Conservation (phyloP, 2,888 invertebrate genomes). For the Limnephilus auricula region DNA sequence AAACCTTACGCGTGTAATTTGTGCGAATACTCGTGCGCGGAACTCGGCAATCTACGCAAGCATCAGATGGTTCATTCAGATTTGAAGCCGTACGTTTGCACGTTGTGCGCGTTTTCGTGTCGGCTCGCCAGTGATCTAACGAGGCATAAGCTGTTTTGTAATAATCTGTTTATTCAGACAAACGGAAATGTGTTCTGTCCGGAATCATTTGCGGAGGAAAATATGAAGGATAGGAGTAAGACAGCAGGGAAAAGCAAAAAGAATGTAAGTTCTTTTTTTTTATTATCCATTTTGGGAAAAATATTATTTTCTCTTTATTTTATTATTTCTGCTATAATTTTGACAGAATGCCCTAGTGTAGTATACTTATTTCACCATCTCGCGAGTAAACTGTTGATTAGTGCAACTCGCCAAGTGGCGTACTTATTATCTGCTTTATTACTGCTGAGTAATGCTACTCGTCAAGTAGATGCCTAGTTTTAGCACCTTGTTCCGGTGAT, state of each 20-base stretch:
- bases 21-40: conserved; percentile 19
- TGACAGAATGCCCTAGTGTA: no score
- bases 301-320: no score
- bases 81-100: conserved; percentile 36
- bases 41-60: conserved; percentile 32
- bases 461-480: no score
- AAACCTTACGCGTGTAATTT: not conserved
- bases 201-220: not conserved
- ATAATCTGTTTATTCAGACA: conserved; percentile 2
- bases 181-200: not conserved
- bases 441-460: no score
- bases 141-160: conserved; percentile 34
- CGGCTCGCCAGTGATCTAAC: conserved; percentile 19
- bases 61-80: conserved; percentile 45
- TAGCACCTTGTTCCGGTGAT: no score
- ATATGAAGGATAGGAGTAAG: not conserved
- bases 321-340: no score
- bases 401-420: no score
- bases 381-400: no score
- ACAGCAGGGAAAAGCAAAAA: not conserved
- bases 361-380: no score
- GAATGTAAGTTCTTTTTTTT: not conserved
- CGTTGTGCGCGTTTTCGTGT: conserved; percentile 4
- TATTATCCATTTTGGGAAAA: not conserved
- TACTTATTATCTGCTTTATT: no score